Evolutionary conservation across 2,113 vertebrate genomes (phyloP).

Genomic region (Diadophis punctatus): DNA sequence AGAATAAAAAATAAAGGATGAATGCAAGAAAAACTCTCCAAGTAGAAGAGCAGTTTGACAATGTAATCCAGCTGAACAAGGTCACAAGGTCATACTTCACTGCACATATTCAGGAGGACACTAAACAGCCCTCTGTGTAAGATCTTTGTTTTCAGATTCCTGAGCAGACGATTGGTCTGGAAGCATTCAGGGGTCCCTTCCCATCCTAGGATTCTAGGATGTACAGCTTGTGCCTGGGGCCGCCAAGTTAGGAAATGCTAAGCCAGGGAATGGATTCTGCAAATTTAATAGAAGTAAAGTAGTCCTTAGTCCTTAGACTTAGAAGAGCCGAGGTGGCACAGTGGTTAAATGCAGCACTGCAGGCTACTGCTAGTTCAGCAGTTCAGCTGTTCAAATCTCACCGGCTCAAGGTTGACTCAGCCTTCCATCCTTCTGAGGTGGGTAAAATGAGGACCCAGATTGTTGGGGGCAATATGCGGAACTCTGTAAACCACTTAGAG

Average conservation of each 20-base stretch:
- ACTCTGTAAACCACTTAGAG: too few species aligned
- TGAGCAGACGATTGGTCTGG: background rate
- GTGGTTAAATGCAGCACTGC: too few species aligned
- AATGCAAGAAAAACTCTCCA: background rate
- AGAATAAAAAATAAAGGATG: background rate
- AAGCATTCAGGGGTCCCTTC: background rate
- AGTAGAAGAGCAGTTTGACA: background rate
- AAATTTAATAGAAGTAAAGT: background rate
- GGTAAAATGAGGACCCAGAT: too few species aligned
- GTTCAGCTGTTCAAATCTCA: too few species aligned
- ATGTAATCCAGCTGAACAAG: background rate
- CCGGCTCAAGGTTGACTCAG: too few species aligned
- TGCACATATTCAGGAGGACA: background rate
- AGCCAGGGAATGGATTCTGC: background rate
- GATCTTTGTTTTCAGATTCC: background rate
- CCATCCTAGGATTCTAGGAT: background rate
- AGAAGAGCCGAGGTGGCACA: too few species aligned
- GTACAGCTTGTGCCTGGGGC: background rate
- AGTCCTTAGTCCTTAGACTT: too few species aligned
- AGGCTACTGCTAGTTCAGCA: too few species aligned
- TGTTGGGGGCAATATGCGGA: too few species aligned
- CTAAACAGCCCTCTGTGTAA: background rate
- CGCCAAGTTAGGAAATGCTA: background rate
- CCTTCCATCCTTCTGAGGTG: too few species aligned
- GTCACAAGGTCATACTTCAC: background rate